Percentiles rank a stretch among this genome's conserved stretches.
Conservation (phyloP, 2,113 vertebrate species). For the Lipophrys pholis region DNA sequence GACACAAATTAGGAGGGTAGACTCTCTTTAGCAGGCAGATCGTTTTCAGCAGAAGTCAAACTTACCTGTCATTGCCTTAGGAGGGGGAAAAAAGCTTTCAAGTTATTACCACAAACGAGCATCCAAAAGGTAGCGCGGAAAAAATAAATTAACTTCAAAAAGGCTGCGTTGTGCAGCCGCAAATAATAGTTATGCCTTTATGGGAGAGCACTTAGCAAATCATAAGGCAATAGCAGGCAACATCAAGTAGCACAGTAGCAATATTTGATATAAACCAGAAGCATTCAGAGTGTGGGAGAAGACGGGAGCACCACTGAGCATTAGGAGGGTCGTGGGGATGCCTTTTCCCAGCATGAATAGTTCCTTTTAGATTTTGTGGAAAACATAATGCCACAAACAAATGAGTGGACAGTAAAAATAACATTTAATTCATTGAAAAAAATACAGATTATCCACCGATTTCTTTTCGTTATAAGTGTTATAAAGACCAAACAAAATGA, state of each 20-base stretch:
- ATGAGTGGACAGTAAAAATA: too few species aligned
- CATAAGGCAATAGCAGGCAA: constrained; percentile 70
- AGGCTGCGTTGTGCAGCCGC: constrained; percentile 55
- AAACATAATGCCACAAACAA: too few species aligned
- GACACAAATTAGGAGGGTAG: constrained; percentile 1
- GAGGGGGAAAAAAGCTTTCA: constrained; percentile 19
- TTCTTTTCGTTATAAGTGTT: too few species aligned
- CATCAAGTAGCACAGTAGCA: constrained; percentile 38
- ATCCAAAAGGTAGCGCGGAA: constrained; percentile 20
- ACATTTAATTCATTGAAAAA: too few species aligned
- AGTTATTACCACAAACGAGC: constrained; percentile 34
- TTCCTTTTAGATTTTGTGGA: too few species aligned
- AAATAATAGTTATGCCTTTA: constrained; percentile 80
- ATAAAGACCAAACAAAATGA: too few species aligned
- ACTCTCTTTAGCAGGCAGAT: background rate
- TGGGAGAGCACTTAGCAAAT: constrained; percentile 74
- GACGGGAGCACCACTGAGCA: too few species aligned
- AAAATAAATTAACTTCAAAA: constrained; percentile 60
- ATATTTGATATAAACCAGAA: constrained; percentile 11
- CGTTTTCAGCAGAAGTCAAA: constrained; percentile 8
- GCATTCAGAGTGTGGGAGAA: too few species aligned
- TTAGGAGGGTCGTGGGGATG: too few species aligned
- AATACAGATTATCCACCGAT: too few species aligned
- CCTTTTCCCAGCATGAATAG: too few species aligned
- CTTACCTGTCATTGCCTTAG: constrained; percentile 36